Evolutionary conservation across 2,113 vertebrate genomes (phyloP).

Genomic region (Limanda limanda): DNA sequence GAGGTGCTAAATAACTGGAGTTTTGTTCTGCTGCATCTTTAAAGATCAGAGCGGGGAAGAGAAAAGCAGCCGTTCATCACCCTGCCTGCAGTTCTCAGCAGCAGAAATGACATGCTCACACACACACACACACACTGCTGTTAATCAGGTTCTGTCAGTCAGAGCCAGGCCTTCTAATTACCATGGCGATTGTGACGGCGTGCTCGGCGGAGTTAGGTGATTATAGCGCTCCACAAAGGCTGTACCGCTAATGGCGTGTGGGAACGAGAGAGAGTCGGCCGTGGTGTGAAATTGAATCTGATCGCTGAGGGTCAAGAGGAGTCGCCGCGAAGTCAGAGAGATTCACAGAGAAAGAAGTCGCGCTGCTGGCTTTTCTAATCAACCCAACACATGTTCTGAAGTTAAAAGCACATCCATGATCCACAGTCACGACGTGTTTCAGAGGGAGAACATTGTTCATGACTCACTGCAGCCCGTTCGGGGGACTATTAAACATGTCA

Average conservation of each 20-base stretch:
- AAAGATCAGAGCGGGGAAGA: not conserved
- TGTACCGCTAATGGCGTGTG: conserved; percentile 14
- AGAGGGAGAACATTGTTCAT: conserved; percentile 2
- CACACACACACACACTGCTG: not conserved
- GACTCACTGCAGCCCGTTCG: conserved; percentile 38
- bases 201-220: conserved; percentile 25
- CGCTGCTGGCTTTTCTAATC: not conserved
- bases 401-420: conserved; percentile 7
- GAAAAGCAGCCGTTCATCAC: not conserved
- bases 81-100: not conserved
- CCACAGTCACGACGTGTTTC: not conserved
- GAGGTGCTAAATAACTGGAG: not conserved
- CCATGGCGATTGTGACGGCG: not conserved
- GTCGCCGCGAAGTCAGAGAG: not conserved
- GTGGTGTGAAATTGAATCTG: conserved; percentile 20
- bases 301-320: conserved; percentile 10
- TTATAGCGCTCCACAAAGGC: conserved; percentile 26
- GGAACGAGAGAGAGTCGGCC: conserved; percentile 8
- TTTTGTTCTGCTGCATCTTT: not conserved
- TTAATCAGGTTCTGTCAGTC: not conserved
- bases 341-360: not conserved
- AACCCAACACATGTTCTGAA: not conserved
- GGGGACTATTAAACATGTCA: conserved; percentile 40
- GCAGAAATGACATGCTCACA: not conserved
- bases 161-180: not conserved